phyloP scores from a whole-genome alignment of 2,888 invertebrate species.

The Dynastes tityus region DNA sequence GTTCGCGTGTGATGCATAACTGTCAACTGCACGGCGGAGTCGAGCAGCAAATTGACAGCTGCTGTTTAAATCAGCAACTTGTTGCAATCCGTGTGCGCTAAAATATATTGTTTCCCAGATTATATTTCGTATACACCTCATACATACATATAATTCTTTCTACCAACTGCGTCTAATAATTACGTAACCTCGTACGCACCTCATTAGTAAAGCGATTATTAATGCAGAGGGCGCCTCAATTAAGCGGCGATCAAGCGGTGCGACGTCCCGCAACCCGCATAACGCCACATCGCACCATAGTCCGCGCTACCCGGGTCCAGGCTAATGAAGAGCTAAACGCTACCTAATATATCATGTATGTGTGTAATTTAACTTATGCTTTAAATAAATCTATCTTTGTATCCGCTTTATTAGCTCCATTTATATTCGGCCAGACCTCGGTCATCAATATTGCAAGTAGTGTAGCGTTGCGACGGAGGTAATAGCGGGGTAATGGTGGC shows the following conservation, averaged over 20 bases:
- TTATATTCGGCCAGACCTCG: neutral
- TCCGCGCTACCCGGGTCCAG: too few relatives aligned
- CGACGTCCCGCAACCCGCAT: neutral
- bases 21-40: too few relatives aligned
- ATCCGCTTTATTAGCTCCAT: conserved; percentile 31
- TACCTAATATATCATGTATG: conserved; percentile 10
- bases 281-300: too few relatives aligned
- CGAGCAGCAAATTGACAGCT: too few relatives aligned
- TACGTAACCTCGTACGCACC: too few relatives aligned
- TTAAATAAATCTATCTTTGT: conserved; percentile 26
- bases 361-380: conserved; percentile 17
- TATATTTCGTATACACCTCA: too few relatives aligned
- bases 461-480: neutral
- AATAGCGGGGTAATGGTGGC: neutral
- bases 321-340: conserved; percentile 14
- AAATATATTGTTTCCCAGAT: too few relatives aligned
- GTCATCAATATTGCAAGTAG: conserved; percentile 18
- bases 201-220: neutral
- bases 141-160: too few relatives aligned
- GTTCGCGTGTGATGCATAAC: too few relatives aligned
- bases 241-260: neutral
- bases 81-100: too few relatives aligned
- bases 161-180: too few relatives aligned
- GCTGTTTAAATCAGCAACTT: too few relatives aligned
- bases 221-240: conserved; percentile 2